Base-by-base conservation (phyloP, 1,140 invertebrate genomes). In the Cydia pomonella region DNA sequence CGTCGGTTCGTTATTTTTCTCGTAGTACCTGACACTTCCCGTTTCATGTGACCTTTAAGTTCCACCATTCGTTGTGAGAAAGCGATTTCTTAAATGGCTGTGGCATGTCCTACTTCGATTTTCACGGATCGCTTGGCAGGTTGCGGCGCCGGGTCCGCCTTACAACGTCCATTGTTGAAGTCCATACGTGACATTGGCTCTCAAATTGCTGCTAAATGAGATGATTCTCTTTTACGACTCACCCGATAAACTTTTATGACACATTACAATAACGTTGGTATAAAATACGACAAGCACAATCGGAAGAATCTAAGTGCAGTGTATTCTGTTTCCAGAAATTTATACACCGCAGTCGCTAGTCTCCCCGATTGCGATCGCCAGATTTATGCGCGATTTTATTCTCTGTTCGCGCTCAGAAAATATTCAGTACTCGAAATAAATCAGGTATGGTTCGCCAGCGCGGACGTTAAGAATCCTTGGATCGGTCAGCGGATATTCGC, bases 231-330 rank as follows among this genome's bases (percentile, higher is more conserved):
- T 88, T 87, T 87, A 87, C 77, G 84, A 88, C 59, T 18, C 71
- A 10, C 79, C 62, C 82, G 76, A 87, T 88, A 88, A 88, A 85
- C 53, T 85, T 90, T 87, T 84, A 88, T 79, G 66, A 79, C 76
- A 84, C 81, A 87, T 87, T 85, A 87, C 81, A 84, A 84, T 86
- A 85, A 82, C 80, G 80, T 83, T 86, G 82, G 82, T 84, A 83
- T 85, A 84, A 88, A 88, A 85, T 81, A 80, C 77, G 77, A 64
- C 73, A 76, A 82, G 77, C 78, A 83, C 80, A 84, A 86, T 86
- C 79, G 76, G 81, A 87, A 77, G 79, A 86, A 84, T 80, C 76
- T 79, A 77, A 83, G 76, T 77, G 76, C 76, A 73, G 76, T 27
- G 33, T 50, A 44, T 41, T 33, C 63, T 75, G 41, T 69, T 74